Conservation (phyloP, 2,797 vertebrate species). For the Champsocephalus gunnari region DNA sequence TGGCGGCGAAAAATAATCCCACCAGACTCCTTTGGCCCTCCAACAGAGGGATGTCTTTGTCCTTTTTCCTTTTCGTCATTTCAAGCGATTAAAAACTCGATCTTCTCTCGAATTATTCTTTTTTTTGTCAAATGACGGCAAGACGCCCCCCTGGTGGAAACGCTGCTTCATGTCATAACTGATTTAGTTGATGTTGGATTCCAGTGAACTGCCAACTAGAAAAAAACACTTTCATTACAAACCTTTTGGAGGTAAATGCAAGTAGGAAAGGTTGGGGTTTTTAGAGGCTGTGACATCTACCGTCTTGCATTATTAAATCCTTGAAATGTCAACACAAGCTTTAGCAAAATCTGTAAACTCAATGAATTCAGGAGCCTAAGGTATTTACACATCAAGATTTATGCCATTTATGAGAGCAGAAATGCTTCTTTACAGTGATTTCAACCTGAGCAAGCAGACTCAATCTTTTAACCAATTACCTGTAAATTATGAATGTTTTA, state of each 20-base stretch:
- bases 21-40: no score
- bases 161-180: no score
- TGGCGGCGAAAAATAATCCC: no score
- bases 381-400: background rate
- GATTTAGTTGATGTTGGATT: constrained; percentile 13
- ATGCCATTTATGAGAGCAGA: background rate
- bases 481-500: background rate
- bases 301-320: constrained; percentile 20
- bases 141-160: no score
- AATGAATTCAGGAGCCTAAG: constrained; percentile 22
- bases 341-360: constrained; percentile 29
- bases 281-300: constrained; percentile 12
- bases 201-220: background rate
- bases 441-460: background rate
- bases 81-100: no score
- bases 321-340: constrained; percentile 24
- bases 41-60: no score
- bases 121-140: no score
- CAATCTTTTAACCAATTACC: background rate
- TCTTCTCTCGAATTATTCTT: no score
- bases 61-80: no score
- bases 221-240: constrained; percentile 2
- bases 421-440: background rate
- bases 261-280: constrained; percentile 15
- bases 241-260: constrained; percentile 17